Evolutionary conservation across 2,797 vertebrate genomes (phyloP).

Genomic region (Tokudaia tokunoshimensis): DNA sequence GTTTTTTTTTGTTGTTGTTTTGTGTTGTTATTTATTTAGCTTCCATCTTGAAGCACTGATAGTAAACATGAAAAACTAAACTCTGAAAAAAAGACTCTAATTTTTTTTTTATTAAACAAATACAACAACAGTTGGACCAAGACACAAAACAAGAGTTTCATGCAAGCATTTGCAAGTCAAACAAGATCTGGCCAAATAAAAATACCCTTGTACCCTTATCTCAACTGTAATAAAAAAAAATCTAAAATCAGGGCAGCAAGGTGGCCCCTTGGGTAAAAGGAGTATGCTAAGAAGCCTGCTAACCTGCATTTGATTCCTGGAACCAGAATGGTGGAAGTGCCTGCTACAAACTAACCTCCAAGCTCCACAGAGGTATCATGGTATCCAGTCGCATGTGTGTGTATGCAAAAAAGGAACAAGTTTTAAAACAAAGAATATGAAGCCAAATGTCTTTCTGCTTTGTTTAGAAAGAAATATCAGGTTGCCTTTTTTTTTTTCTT

Average conservation of each 20-base stretch:
- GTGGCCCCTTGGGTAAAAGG: background rate
- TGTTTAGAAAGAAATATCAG: slow-evolving; percentile 77
- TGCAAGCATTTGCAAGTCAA: slow-evolving; percentile 47
- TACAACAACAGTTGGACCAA: background rate
- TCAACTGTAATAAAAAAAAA: slow-evolving; percentile 34
- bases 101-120: background rate
- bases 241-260: background rate
- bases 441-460: slow-evolving; percentile 68
- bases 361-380: background rate
- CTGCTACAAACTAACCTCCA: background rate
- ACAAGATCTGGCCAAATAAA: slow-evolving; percentile 30
- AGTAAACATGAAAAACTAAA: slow-evolving; percentile 65
- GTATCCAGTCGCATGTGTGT: background rate
- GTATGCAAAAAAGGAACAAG: background rate
- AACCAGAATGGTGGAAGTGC: background rate
- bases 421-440: slow-evolving; percentile 49
- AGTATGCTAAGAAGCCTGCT: too few species aligned
- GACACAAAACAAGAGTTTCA: background rate
- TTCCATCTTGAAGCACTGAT: slow-evolving; percentile 61
- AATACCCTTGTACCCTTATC: slow-evolving; percentile 51
- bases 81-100: slow-evolving; percentile 4
- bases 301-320: background rate
- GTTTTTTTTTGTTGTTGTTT: too few species aligned
- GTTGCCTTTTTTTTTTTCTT: slow-evolving; percentile 62
- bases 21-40: background rate